Evolutionary conservation across 2,888 invertebrate genomes (phyloP), one percentile per base, ranked within the genome.

Genomic region (Deladenus siricidicola): DNA sequence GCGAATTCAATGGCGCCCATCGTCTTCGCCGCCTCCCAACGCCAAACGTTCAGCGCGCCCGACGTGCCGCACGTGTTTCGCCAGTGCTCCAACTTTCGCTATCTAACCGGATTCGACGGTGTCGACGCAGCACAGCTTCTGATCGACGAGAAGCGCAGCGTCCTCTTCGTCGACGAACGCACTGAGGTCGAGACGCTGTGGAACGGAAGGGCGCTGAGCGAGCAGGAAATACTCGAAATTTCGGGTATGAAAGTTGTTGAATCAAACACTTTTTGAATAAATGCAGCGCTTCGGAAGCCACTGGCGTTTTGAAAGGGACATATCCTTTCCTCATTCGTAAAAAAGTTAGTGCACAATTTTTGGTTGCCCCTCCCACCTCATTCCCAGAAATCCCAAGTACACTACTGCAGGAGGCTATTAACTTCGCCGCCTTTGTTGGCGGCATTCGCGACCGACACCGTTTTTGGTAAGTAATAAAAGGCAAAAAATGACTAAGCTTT

Each of bases 41-140:
- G 8, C 6, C 39, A 34, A 34, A 34, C 39, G 39, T 34, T 34
- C 39, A 34, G 39, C 39, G 56, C 64, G 69, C 70, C 81, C 82
- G 76, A 75, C 58, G 76, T 76, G 10, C 73, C 72, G 6, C 67
- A 70, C 61, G 64, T 65, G 0, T 76, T 70, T 55, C 55, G 75
- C 17, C 75, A 75, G 54, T 68, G 67, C 43, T 70, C 72, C 34
- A 59, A 72, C 59, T 75, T 75, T 58, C 67, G 75, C 49, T 75
- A 75, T 55, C 45, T 76, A 10, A 67, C 65, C 21, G 76, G 75
- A 23, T 50, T 69, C 17, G 62, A 62, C 6, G 44, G 57, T 1
- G 65, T 73, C 8, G 68, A 68, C 42, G 66, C 67, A 26, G 60
- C 59, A 19, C 69, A 75, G 24, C 58, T 74, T 14, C 44, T 73